Evolutionary conservation across 1,140 invertebrate species (phyloP), one percentile per base, ranked within the genome.

Genomic region (Trissolcus basalis): DNA sequence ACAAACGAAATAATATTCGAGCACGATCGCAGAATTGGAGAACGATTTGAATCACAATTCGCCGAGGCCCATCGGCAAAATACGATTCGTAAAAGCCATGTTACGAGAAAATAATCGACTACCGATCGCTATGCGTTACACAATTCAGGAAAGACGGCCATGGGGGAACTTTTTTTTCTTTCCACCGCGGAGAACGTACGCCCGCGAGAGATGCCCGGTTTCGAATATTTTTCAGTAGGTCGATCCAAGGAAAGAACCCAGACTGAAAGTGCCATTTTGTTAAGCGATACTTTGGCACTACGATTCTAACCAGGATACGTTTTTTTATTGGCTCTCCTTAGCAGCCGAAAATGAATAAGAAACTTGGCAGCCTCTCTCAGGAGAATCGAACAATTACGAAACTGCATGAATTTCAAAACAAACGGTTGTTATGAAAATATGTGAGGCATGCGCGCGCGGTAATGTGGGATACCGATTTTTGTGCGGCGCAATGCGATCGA

Each of bases 31-130:
- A 49, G 36, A 65, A 58, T 58, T 58, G 54, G 44, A 53, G 51
- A 70, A 80, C 81, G 72, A 67, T 79, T 80, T 70, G 60, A 76
- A 76, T 76, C 73, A 56, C 55, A 69, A 70, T 70, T 45, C 55
- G 47, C 65, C 60, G 60, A 76, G 65, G 65, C 54, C 65, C 67
- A 76, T 70, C 73, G 65, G 67, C 73, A 70, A n/a, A n/a, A 76
- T 59, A 55, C 55, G 61, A 76, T 55, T 69, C 72, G 72, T 68
- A 76, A 76, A 70, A 70, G 59, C 60, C 19, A 60, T 43, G 60
- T 60, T 70, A 71, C 67, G 67, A 77, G 73, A 61, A 70, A 70
- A 77, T 71, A 77, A 71, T 70, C 73, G 32, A 47, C n/a, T 32
- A 12, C 32, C 67, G 54, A 77, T 70, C 67, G 73, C 47, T 13